Conservation (phyloP, 2,797 vertebrate genomes). For the Gymnothorax reevesii region DNA sequence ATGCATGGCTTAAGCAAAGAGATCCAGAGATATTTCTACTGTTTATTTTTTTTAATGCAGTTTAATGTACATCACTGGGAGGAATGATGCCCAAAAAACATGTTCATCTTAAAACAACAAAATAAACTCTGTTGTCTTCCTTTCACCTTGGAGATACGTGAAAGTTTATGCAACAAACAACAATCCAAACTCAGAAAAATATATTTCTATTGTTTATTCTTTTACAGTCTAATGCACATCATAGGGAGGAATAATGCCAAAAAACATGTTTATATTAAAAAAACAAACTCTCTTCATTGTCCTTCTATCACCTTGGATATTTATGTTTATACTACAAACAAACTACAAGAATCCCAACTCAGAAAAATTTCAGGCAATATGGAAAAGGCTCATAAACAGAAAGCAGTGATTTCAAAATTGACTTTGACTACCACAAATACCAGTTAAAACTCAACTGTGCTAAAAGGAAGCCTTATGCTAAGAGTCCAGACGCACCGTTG, state of each 20-base stretch:
- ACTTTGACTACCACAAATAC: too few relatives aligned
- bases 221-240: background rate
- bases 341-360: background rate
- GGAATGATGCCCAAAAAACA: slow-evolving; percentile 31
- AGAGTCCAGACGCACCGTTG: too few relatives aligned
- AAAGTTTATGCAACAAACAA: slow-evolving; percentile 13
- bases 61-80: slow-evolving; percentile 7
- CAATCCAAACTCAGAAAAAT: too few relatives aligned
- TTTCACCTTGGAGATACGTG: background rate
- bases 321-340: background rate
- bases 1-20: background rate
- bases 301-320: slow-evolving; percentile 3
- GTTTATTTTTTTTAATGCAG: background rate
- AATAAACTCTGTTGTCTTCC: slow-evolving; percentile 19
- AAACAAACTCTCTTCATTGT: slow-evolving; percentile 16
- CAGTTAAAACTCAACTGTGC: too few relatives aligned
- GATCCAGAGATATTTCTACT: background rate
- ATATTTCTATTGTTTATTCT: background rate
- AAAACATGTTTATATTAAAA: slow-evolving; percentile 31
- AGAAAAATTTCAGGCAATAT: too few relatives aligned
- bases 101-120: slow-evolving; percentile 17
- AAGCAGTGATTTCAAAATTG: too few relatives aligned
- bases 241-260: slow-evolving; percentile 28
- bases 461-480: too few relatives aligned
- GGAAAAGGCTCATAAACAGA: too few relatives aligned